Conservation (phyloP, 2,888 invertebrate genomes). For the Byasa hedistus region DNA sequence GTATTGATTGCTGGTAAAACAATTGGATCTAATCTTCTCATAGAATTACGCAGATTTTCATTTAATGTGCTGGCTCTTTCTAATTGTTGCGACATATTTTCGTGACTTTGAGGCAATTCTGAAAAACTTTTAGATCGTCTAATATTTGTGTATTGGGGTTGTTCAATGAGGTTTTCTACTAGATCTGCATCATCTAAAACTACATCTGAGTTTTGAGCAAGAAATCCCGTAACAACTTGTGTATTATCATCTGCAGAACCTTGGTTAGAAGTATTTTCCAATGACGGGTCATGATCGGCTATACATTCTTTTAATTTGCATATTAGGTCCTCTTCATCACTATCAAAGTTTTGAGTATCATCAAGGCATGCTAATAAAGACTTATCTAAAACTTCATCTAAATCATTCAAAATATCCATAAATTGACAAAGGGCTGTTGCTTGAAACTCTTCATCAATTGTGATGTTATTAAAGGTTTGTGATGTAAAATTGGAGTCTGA, state of each 20-base stretch:
- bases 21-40: conserved; percentile 72
- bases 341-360: conserved; percentile 60
- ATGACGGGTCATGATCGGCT: conserved; percentile 48
- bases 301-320: conserved; percentile 70
- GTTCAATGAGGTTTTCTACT: conserved; percentile 45
- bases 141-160: conserved; percentile 45
- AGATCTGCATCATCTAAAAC: conserved; percentile 46
- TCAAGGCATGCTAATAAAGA: conserved; percentile 72
- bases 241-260: conserved; percentile 66
- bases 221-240: conserved; percentile 55
- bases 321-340: conserved; percentile 73
- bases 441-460: conserved; percentile 74
- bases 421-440: conserved; percentile 73
- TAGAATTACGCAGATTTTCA: conserved; percentile 66
- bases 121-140: conserved; percentile 71
- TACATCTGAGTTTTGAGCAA: conserved; percentile 43
- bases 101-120: conserved; percentile 54
- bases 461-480: conserved; percentile 63
- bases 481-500: conserved; percentile 71
- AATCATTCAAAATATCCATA: conserved; percentile 79
- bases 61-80: conserved; percentile 59
- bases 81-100: conserved; percentile 50
- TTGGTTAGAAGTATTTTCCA: conserved; percentile 51
- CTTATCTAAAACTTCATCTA: conserved; percentile 81
- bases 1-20: conserved; percentile 63